Percentiles rank a stretch among this genome's conserved stretches.
Conservation (phyloP, 2,888 invertebrate species). For the Cyaniris semiargus region DNA sequence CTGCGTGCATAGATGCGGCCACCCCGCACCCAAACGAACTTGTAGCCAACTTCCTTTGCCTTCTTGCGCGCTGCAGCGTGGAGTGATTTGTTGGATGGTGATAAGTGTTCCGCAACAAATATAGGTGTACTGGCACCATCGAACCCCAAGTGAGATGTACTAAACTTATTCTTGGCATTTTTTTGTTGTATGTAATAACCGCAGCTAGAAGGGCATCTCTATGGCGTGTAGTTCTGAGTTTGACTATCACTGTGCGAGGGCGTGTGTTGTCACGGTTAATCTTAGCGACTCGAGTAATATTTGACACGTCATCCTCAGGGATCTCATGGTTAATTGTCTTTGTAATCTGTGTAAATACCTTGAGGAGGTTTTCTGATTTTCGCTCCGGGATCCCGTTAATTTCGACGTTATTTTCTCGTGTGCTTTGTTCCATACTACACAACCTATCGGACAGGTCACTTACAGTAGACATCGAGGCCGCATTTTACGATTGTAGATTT, state of each 20-base stretch:
- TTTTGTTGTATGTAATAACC: slow-evolving; percentile 11
- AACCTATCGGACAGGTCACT: slow-evolving; percentile 32
- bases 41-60: no score
- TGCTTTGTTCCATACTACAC: neutral
- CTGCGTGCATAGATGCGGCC: no score
- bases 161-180: neutral
- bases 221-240: slow-evolving; percentile 6
- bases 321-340: neutral
- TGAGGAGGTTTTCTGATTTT: no score
- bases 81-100: no score
- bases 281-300: slow-evolving; percentile 21
- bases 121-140: no score
- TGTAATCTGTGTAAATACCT: neutral
- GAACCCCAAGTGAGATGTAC: neutral
- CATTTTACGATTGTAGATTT: slow-evolving; percentile 32
- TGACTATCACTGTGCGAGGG: neutral
- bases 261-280: neutral
- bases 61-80: no score
- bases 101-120: no score
- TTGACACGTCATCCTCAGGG: slow-evolving; percentile 22
- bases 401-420: no score
- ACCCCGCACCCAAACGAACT: no score
- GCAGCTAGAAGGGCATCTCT: neutral
- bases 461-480: slow-evolving; percentile 8
- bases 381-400: no score